Base-by-base conservation (phyloP, 2,797 vertebrate species). In the Luscinia megarhynchos region DNA sequence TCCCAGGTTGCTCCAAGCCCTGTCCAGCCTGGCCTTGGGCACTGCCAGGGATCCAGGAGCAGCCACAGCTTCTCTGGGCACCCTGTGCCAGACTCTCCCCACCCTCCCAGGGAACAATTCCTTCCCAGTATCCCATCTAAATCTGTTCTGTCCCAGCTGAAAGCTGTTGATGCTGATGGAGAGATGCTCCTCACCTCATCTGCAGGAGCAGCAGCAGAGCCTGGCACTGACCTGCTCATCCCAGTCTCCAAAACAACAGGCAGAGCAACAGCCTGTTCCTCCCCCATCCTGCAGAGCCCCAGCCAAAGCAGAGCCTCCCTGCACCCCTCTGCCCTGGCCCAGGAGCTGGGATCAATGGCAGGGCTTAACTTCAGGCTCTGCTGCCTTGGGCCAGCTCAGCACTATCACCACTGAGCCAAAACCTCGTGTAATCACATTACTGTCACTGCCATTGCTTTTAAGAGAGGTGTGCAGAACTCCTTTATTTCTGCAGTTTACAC, bases 1-100 rank as follows among this genome's bases (percentile, higher is more conserved):
- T 7, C 19, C 15, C 59, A 73, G 30, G 20, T 0, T 45, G n/a
- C 53, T 73, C 67, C 51, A 40, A 68, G 23, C 10, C 15, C 17
- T 0, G 0, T 36, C 34, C 57, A 77, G 0, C 34, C 46, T 48
- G 40, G 19, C 26, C 30, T 54, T 17, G 54, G 27, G 0, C 46
- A 54, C 9, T 73, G 0, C 38, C 80, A 84, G 34, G 15, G 22
- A 66, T 59, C 18, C 70, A 84, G 45, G 30, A 18, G 7, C n/a
- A 58, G 58, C 30, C 45, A 36, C 66, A 72, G 40, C 59, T 72
- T 4, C 73, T 23, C n/a, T 46, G 66, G 18, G 4, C 45, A 77
- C 0, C 23, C 34, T 59, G 22, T 72, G 26, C 46, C 64, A 53
- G 45, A 9, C 11, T 7, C 46, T 84, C 1, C 0, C 7, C 26